A percentile compares a stretch with the other conserved stretches of the same genome.
phyloP scores from a whole-genome alignment of 2,113 vertebrate species.

The Puma concolor region DNA sequence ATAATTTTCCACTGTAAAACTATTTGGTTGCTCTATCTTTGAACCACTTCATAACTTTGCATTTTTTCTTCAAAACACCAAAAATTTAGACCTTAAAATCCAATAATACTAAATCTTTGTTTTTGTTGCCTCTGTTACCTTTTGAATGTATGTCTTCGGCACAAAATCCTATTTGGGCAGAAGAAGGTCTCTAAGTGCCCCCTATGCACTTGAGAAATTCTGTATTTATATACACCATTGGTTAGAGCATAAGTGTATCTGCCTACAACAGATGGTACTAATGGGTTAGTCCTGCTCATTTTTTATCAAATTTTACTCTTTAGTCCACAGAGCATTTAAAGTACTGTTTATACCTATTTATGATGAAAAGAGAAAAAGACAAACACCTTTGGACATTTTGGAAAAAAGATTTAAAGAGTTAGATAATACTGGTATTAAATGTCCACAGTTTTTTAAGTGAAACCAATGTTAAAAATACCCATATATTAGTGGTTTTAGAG shows the following conservation, averaged over 20 bases:
- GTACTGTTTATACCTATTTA: not conserved
- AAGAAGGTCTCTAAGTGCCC: not conserved
- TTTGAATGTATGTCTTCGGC: not conserved
- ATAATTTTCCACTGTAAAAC: not conserved
- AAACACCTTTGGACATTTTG: not conserved
- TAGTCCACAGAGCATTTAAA: not conserved
- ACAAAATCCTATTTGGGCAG: not conserved
- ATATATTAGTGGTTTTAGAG: not conserved
- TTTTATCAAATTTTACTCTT: not conserved
- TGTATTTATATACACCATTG: not conserved
- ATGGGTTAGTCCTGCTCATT: not conserved
- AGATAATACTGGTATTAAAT: not conserved
- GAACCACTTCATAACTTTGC: not conserved
- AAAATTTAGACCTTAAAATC: not conserved
- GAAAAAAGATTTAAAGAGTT: not conserved
- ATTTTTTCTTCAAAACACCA: not conserved
- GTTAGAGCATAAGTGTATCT: not conserved
- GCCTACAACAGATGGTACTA: not conserved
- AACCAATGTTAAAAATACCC: not conserved
- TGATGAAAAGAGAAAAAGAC: not conserved
- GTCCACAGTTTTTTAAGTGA: not conserved
- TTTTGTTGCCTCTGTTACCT: not conserved
- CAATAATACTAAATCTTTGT: not conserved
- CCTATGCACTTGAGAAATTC: not conserved
- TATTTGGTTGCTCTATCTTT: not conserved